Evolutionary conservation across 2,113 vertebrate species (phyloP), one percentile per base, ranked within the genome.

Genomic region (Rhombomys opimus): DNA sequence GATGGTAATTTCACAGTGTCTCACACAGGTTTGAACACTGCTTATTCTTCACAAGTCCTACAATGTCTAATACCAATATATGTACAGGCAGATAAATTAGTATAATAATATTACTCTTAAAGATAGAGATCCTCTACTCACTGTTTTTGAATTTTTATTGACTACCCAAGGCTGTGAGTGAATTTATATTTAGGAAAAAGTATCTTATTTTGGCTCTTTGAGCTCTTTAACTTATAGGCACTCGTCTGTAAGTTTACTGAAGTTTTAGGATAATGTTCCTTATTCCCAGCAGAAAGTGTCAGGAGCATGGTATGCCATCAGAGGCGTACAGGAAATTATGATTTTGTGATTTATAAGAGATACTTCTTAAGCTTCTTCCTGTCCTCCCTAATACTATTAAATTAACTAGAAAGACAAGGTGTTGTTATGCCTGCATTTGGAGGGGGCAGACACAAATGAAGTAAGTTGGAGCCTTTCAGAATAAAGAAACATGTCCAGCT

Each of bases 151-250:
- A 75, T 92, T 96, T 94, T 80, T 72, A 0, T 95, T 91, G 91
- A n/a, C 4, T 80, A 4, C 68, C 10, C 54, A 38, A 77, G 13
- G 14, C 63, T 96, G 32, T 61, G 76, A 78, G 75, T 85, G 35
- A 78, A 81, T 96, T 95, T 93, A 78, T 90, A 76, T 87, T 91
- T 87, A 78, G 68, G 22, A 72, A 82, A 46, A 70, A 75, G 57
- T 89, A 3, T 63, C 50, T 73, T 4, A 23, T 27, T 1, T 82
- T 92, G 7, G 0, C 84, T 25, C 50, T 86, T 95, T 94, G 41
- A 88, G 7, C 76, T 82, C 10, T 5, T 30, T 61, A 46, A 11
- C 80, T 32, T 68, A 77, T 92, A 85, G 75, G 70, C 76, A 77
- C 2, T 91, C 50, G 67, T 35, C 61, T 91, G 2, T 59, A 90